Percentiles rank a stretch among this genome's conserved stretches.
Evolutionary conservation across 2,888 invertebrate genomes (phyloP).

Genomic region (Cheilosia soror): DNA sequence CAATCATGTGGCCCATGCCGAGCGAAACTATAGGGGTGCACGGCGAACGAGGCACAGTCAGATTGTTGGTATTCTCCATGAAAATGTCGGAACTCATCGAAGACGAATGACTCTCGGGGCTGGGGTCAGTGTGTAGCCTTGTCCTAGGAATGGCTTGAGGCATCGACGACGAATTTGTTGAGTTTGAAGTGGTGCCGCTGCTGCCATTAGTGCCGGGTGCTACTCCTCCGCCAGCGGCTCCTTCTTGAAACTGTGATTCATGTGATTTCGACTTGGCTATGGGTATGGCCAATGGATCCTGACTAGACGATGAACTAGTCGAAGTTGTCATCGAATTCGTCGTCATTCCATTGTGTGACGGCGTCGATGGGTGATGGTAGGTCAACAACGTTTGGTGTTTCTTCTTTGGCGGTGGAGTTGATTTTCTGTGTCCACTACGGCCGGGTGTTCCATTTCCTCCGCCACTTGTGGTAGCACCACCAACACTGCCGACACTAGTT

Average conservation of each 20-base stretch:
- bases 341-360: constrained; percentile 77
- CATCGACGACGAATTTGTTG: constrained; percentile 61
- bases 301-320: constrained; percentile 64
- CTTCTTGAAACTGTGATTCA: constrained; percentile 91
- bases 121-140: constrained; percentile 83
- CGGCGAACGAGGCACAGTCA: constrained; percentile 87
- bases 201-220: constrained; percentile 71
- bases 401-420: constrained; percentile 90
- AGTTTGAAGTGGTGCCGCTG: constrained; percentile 67
- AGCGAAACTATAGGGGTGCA: constrained; percentile 91
- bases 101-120: constrained; percentile 82
- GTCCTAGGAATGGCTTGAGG: constrained; percentile 78
- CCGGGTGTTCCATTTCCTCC: constrained; percentile 80
- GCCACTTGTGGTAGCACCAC: constrained; percentile 59
- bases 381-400: constrained; percentile 87
- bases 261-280: constrained; percentile 96
- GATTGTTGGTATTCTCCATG: constrained; percentile 80
- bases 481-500: constrained; percentile 67
- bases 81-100: constrained; percentile 81
- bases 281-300: constrained; percentile 84
- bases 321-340: constrained; percentile 66
- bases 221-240: constrained; percentile 84
- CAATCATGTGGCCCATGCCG: constrained; percentile 94
- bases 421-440: constrained; percentile 79
- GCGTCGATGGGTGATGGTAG: constrained; percentile 80